Conservation (phyloP, 2,113 vertebrate genomes). For the Carlito syrichta region DNA sequence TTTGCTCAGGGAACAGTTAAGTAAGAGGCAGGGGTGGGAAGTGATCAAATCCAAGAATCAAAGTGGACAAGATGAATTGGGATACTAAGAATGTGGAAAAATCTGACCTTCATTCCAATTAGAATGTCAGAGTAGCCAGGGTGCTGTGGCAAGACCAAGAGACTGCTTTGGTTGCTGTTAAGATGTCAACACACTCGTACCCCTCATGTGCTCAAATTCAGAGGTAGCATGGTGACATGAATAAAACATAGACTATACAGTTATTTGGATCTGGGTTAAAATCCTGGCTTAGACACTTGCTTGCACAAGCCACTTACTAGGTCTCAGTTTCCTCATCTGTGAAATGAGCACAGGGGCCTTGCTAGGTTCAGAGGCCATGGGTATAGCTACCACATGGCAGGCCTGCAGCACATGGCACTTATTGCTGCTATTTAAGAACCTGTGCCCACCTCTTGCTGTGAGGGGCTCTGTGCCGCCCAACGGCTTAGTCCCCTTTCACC, state of each 20-base stretch:
- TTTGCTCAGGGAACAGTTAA: conserved; percentile 7
- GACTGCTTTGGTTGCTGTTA: background rate
- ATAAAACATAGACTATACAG: background rate
- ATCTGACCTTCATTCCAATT: conserved; percentile 45
- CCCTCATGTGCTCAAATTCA: background rate
- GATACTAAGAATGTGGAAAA: background rate
- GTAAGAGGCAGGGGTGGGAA: conserved; percentile 40
- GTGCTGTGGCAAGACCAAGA: background rate
- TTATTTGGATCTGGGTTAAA: background rate
- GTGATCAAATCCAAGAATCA: background rate
- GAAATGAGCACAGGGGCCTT: background rate
- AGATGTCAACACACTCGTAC: accelerated
- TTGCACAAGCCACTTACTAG: background rate
- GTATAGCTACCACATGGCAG: accelerated
- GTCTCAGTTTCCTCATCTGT: background rate
- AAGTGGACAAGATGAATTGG: background rate
- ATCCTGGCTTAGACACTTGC: background rate
- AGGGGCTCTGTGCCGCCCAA: background rate
- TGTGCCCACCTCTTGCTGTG: background rate
- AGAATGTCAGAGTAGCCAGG: background rate
- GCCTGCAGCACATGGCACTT: accelerated
- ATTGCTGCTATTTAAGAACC: accelerated
- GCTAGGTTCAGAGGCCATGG: background rate
- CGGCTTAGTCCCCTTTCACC: background rate
- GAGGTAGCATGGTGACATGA: background rate